These are phyloP conservation scores for Drosophila subsilvestris DNA, from an alignment of 2,888 invertebrate species.

Conservation along the genomic window DNA sequence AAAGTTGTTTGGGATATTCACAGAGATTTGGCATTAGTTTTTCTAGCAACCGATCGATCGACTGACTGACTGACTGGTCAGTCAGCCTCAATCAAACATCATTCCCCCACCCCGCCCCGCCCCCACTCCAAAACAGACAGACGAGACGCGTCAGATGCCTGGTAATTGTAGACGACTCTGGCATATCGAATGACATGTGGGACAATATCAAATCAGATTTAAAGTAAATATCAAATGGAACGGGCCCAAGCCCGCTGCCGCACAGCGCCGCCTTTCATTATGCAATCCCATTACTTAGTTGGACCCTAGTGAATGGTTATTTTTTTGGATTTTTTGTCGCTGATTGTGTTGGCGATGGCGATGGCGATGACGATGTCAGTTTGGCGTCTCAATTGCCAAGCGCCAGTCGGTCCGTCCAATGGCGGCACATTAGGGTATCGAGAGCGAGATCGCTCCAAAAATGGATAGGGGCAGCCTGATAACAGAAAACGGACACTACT, in stretches of 20 bases:
- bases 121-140: background rate
- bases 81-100: conserved; percentile 27
- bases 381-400: conserved; percentile 63
- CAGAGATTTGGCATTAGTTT: conserved; percentile 18
- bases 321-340: conserved; percentile 21
- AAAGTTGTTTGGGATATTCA: conserved; percentile 39
- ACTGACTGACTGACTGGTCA: conserved; percentile 7
- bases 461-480: conserved; percentile 45
- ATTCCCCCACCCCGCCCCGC: conserved; percentile 13
- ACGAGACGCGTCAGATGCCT: conserved; percentile 23
- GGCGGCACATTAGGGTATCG: conserved; percentile 3
- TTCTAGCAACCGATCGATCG: conserved; percentile 1
- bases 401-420: conserved; percentile 17
- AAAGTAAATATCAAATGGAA: conserved; percentile 69
- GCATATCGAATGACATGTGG: conserved; percentile 73
- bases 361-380: conserved; percentile 54
- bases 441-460: conserved; percentile 26
- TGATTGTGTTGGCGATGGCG: conserved; percentile 37
- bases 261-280: conserved; percentile 54
- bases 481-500: conserved; percentile 39
- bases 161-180: conserved; percentile 67
- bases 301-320: conserved; percentile 50
- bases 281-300: conserved; percentile 58
- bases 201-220: conserved; percentile 70
- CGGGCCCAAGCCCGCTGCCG: background rate